Evolutionary conservation across 2,113 vertebrate genomes (phyloP), one percentile per base, ranked within the genome.

Genomic region (Motacilla alba): DNA sequence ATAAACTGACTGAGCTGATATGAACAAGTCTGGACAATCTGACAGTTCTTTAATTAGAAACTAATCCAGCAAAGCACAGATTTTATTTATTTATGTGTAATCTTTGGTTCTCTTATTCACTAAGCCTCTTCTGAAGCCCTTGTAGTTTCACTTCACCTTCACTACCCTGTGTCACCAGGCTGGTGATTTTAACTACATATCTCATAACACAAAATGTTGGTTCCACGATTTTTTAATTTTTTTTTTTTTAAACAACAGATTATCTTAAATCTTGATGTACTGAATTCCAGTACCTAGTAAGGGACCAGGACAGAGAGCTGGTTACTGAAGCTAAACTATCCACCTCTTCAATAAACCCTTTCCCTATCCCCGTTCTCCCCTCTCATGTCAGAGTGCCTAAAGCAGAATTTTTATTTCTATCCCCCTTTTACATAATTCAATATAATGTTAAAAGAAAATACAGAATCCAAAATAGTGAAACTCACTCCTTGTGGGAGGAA

Each of bases 401-500:
- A 69, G 35, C 18, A 76, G 13, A 73, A 82, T 31, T 90, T 95
- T 87, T 72, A 56, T 37, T 87, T 53, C 82, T 79, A 69, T 53
- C 13, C 9, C 3, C 7, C 6, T 87, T 83, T 87, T 56, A 85
- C 9, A 2, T 43, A 64, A 74, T 68, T 83, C 68, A 94, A 37
- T 35, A 66, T 6, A 85, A 46, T 6, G 11, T 59, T 53, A 77
- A 85, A 93, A 89, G 44, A 91, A 94, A 93, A 77, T 4, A 76
- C 15, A 83, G 35, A 91, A 93, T 69, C 55, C 43, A 86, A 93
- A 95, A 62, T 3, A 91, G 33, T 3, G 1, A 86, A 91, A 70
- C 55, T 66, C 53, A 83, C 27, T 95, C 55, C 73, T 83, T 78
- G 60, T 87, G 79, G 87, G 90, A 91, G 44, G 72, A 90, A 88